Conservation (phyloP, 2,888 invertebrate genomes). For the Euspilapteryx auroguttella region DNA sequence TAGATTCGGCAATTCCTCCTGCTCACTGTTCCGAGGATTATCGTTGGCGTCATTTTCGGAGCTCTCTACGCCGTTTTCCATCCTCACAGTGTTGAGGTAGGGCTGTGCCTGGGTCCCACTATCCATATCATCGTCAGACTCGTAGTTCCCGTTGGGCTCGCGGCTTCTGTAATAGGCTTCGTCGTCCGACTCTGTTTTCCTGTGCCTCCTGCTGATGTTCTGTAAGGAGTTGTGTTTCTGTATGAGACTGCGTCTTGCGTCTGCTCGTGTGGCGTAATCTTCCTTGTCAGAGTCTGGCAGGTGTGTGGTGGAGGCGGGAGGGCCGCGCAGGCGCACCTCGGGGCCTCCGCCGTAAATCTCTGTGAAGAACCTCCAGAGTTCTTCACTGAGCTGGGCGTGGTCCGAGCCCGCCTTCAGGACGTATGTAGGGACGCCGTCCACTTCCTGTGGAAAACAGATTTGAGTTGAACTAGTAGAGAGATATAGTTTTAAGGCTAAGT, state of each 20-base stretch:
- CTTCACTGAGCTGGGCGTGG: slow-evolving; percentile 81
- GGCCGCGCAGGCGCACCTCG: slow-evolving; percentile 61
- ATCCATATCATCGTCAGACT: slow-evolving; percentile 38
- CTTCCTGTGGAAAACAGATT: slow-evolving; percentile 28
- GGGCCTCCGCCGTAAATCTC: slow-evolving; percentile 91
- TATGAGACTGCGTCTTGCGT: slow-evolving; percentile 34
- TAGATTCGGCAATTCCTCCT: slow-evolving; percentile 30
- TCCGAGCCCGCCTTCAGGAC: slow-evolving; percentile 55
- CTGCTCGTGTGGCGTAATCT: slow-evolving; percentile 41
- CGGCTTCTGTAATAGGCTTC: slow-evolving; percentile 26
- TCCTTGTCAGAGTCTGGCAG: slow-evolving; percentile 41
- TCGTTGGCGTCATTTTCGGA: slow-evolving; percentile 44
- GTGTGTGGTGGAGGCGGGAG: slow-evolving; percentile 8
- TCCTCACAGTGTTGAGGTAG: slow-evolving; percentile 19
- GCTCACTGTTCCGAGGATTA: slow-evolving; percentile 19
- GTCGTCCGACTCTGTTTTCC: slow-evolving; percentile 33
- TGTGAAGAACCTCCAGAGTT: slow-evolving; percentile 85
- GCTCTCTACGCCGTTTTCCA: slow-evolving; percentile 40
- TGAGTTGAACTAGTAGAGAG: too few relatives aligned
- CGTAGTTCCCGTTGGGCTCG: slow-evolving; percentile 36
- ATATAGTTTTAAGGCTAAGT: too few relatives aligned
- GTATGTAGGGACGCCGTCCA: slow-evolving; percentile 31
- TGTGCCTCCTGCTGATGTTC: slow-evolving; percentile 30
- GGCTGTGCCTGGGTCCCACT: slow-evolving; percentile 13
- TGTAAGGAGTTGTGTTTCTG: slow-evolving; percentile 51